Evolutionary conservation across 2,888 invertebrate species (phyloP).

Genomic region (Gryllus longicercus): DNA sequence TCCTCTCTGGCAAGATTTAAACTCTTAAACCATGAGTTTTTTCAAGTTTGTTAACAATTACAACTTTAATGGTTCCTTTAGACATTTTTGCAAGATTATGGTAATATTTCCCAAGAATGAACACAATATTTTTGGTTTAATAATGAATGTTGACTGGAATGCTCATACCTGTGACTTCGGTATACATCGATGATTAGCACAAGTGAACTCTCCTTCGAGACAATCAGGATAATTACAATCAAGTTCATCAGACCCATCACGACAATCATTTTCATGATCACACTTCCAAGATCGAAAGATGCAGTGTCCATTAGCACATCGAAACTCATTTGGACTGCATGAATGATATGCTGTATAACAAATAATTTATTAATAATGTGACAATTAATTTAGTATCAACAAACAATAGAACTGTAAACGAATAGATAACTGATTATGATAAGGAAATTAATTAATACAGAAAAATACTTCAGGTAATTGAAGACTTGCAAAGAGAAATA

Average conservation of each 20-base stretch:
- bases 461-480: no score
- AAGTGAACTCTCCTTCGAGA: slow-evolving; percentile 90
- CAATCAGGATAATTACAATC: slow-evolving; percentile 87
- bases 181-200: slow-evolving; percentile 88
- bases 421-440: no score
- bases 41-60: no score
- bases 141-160: neutral
- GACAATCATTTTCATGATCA: slow-evolving; percentile 92
- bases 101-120: neutral
- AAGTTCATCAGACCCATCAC: slow-evolving; percentile 87
- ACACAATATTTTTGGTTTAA: neutral
- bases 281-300: slow-evolving; percentile 94
- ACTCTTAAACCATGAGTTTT: no score
- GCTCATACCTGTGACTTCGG: slow-evolving; percentile 67
- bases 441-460: no score
- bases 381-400: no score
- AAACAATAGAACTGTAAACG: no score
- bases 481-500: no score
- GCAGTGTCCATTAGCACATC: slow-evolving; percentile 92
- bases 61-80: no score
- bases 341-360: slow-evolving; percentile 72
- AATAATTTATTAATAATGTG: neutral
- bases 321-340: slow-evolving; percentile 90
- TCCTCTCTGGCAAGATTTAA: no score
- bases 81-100: neutral